Evolutionary conservation across 2,113 vertebrate species (phyloP), one percentile per base, ranked within the genome.

Genomic region (Scomber colias): DNA sequence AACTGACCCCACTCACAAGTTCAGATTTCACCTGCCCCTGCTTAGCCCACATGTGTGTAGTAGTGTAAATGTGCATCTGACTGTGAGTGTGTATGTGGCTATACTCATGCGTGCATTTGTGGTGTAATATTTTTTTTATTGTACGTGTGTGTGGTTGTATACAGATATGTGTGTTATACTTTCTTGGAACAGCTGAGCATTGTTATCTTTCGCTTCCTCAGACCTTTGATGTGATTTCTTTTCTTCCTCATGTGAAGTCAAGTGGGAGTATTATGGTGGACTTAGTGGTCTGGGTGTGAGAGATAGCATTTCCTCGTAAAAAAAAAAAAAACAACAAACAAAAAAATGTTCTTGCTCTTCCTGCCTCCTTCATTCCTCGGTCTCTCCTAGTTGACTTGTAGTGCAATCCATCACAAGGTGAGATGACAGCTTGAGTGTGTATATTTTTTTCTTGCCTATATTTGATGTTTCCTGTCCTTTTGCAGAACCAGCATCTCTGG

Each of bases 361-460:
- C 59, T 31, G 31, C 6, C 4, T 57, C 60, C 19, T 60, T 64
- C 66, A 49, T 54, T 54, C 55, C 13, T 9, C 62, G n/a, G 4
- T 79, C 65, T 51, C 48, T 27, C 35, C 65, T 75, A 3, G 61
- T 67, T 82, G 57, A 79, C 15, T 81, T 71, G 61, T 59, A 21
- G 62, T 62, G 79, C 81, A 72, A 85, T 94, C 84, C 79, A 89
- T 92, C 87, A 90, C 65, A 8, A 75, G 24, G 21, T 45, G 59
- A 60, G 77, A 76, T 89, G 91, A 86, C 83, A 69, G 72, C 75
- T 79, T 90, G 81, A 85, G 83, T 81, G 84, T 84, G 69, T 69
- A 51, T 61, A 62, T 90, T 40, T 40, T 40, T 63, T 72, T 71
- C 51, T 68, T n/a, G 62, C 77, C 86, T 88, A 70, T 79, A 75